Percentiles rank a stretch among this genome's conserved stretches.
These are phyloP conservation scores for Embiotoca jacksoni DNA, from an alignment of 2,113 vertebrate species.

Conservation along the genomic window DNA sequence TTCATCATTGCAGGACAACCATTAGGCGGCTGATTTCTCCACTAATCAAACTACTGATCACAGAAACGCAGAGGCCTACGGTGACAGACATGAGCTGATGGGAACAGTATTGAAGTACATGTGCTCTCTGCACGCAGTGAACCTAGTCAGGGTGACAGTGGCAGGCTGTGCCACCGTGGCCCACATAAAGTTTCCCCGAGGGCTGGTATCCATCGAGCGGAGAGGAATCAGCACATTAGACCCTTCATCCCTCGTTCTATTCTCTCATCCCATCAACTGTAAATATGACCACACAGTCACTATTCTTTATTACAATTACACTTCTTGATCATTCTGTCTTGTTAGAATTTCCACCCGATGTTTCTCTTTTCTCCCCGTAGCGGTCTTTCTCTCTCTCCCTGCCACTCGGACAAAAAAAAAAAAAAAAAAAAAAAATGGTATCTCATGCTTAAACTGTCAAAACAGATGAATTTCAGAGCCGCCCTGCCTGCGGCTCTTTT, in stretches of 20 bases:
- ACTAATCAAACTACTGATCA: slow-evolving; percentile 67
- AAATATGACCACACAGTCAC: slow-evolving; percentile 15
- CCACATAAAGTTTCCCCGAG: slow-evolving; percentile 50
- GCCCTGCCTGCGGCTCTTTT: neutral
- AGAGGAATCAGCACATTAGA: slow-evolving; percentile 49
- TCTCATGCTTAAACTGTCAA: slow-evolving; percentile 30
- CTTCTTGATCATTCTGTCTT: slow-evolving; percentile 18
- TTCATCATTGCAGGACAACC: slow-evolving; percentile 61
- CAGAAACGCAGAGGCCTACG: slow-evolving; percentile 33
- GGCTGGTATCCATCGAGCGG: slow-evolving; percentile 42
- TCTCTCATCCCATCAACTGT: neutral
- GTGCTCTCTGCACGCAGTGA: slow-evolving; percentile 30
- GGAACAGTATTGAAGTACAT: slow-evolving; percentile 15
- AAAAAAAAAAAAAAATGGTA: neutral
- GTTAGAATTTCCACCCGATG: slow-evolving; percentile 20
- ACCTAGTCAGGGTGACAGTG: slow-evolving; percentile 41
- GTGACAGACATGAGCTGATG: slow-evolving; percentile 24
- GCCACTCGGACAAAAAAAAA: neutral
- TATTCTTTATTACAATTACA: slow-evolving; percentile 19
- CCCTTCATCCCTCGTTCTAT: slow-evolving; percentile 22
- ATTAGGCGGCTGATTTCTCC: slow-evolving; percentile 62
- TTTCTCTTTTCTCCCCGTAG: slow-evolving; percentile 30
- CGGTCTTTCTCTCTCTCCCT: neutral
- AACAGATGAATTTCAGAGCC: slow-evolving; percentile 18
- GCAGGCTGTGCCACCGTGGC: slow-evolving; percentile 63